These are phyloP conservation scores for Callipepla californica DNA, from an alignment of 2,113 vertebrate species.

Conservation along the genomic window DNA sequence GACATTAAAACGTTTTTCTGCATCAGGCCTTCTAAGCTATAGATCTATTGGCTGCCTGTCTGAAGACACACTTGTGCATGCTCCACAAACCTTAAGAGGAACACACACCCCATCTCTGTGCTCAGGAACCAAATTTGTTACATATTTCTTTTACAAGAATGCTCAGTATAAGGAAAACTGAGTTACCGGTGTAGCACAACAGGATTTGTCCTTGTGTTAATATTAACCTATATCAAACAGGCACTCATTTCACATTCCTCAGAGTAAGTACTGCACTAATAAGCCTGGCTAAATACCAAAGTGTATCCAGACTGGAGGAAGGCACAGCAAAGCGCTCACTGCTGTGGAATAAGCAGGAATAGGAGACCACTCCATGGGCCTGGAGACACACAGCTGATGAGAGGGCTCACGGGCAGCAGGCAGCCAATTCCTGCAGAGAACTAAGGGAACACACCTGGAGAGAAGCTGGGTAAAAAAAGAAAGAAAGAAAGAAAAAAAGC, in stretches of 20 bases:
- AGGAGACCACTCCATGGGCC: not conserved
- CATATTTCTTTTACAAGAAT: not conserved
- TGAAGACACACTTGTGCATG: not conserved
- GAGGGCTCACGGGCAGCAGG: not conserved
- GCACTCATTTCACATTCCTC: not conserved
- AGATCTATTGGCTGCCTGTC: not conserved
- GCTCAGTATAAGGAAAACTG: not conserved
- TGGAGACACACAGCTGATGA: not conserved
- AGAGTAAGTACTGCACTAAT: not conserved
- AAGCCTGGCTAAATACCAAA: not conserved
- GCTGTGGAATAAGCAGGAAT: not conserved
- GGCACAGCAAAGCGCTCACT: not conserved
- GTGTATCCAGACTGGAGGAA: not conserved
- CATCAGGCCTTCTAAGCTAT: not conserved
- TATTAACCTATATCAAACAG: not conserved
- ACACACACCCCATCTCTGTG: not conserved
- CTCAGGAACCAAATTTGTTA: not conserved
- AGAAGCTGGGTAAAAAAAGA: not conserved
- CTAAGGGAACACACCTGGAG: not conserved
- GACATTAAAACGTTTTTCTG: not conserved
- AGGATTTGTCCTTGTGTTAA: not conserved
- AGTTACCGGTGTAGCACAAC: not conserved
- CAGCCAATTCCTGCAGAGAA: not conserved
- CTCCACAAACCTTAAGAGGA: not conserved
- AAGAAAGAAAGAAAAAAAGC: not conserved